Evolutionary conservation across 2,888 invertebrate species (phyloP).

Genomic region (Clistopyga incitator): DNA sequence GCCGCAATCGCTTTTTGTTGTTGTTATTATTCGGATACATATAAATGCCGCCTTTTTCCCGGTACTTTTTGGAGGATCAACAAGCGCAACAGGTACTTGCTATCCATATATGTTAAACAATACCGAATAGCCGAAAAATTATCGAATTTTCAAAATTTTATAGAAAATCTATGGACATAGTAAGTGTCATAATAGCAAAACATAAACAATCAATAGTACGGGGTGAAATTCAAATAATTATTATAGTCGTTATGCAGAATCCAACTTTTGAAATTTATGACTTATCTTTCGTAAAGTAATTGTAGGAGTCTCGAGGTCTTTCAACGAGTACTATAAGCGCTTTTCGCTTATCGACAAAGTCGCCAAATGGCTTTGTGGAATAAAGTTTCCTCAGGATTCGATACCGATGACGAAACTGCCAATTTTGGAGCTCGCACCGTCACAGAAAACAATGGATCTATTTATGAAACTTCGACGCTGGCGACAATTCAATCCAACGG

Average conservation of each 20-base stretch:
- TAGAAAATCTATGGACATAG: not conserved
- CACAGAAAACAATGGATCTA: constrained; percentile 82
- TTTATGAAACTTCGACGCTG: constrained; percentile 85
- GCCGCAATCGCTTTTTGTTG: not conserved
- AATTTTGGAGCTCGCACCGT: constrained; percentile 85
- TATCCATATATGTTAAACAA: too few relatives aligned
- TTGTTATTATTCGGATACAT: not conserved
- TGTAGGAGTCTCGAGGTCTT: not conserved
- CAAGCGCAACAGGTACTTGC: constrained; percentile 15
- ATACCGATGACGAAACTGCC: constrained; percentile 85
- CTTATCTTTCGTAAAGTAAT: not conserved
- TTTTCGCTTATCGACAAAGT: not conserved
- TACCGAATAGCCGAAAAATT: not conserved
- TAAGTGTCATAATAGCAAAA: not conserved
- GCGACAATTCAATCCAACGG: constrained; percentile 81
- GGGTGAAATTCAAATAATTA: not conserved
- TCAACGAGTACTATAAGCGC: not conserved
- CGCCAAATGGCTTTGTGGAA: constrained; percentile 80
- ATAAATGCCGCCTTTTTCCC: not conserved
- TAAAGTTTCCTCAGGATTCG: constrained; percentile 83
- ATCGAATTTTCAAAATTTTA: too few relatives aligned
- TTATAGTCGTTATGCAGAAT: not conserved
- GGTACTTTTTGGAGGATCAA: not conserved
- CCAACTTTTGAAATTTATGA: not conserved
- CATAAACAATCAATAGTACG: not conserved